These are phyloP conservation scores for Clarias laeviceps DNA, from an alignment of 2,797 vertebrate genomes.

Conservation along the genomic window DNA sequence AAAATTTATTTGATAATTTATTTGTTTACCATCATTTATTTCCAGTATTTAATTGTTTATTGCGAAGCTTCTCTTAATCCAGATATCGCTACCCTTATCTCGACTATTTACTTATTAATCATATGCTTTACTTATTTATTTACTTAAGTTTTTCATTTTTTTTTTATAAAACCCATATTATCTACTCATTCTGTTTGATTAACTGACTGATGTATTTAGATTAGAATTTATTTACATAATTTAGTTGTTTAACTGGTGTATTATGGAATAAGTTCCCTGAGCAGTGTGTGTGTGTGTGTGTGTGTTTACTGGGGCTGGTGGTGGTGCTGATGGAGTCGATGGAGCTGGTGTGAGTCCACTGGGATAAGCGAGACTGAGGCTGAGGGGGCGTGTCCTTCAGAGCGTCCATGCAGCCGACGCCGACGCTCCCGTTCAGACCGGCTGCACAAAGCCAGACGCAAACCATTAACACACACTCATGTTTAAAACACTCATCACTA, in stretches of 20 bases:
- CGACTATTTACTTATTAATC: no score
- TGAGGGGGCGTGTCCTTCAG: slow-evolving; percentile 90
- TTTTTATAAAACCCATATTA: background rate
- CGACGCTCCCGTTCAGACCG: slow-evolving; percentile 95
- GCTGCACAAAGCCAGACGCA: slow-evolving; percentile 66
- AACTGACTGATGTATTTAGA: background rate
- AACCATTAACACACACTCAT: background rate
- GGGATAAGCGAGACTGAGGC: slow-evolving; percentile 96
- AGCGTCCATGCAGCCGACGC: slow-evolving; percentile 96
- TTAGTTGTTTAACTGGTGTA: background rate
- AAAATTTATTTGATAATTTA: no score
- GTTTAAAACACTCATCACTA: background rate
- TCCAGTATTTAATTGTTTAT: no score
- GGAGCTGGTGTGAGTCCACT: slow-evolving; percentile 97
- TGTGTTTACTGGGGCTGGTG: slow-evolving; percentile 90
- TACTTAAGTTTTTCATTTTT: no score
- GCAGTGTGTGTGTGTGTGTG: background rate
- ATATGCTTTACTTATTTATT: no score
- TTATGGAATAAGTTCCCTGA: background rate
- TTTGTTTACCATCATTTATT: background rate
- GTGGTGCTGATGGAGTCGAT: slow-evolving; percentile 90
- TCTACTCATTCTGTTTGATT: background rate
- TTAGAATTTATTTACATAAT: background rate
- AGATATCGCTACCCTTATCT: no score
- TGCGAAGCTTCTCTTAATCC: no score